These are phyloP conservation scores for Poeciliopsis paucimaculata DNA, from an alignment of 2,797 vertebrate genomes.

Conservation along the genomic window DNA sequence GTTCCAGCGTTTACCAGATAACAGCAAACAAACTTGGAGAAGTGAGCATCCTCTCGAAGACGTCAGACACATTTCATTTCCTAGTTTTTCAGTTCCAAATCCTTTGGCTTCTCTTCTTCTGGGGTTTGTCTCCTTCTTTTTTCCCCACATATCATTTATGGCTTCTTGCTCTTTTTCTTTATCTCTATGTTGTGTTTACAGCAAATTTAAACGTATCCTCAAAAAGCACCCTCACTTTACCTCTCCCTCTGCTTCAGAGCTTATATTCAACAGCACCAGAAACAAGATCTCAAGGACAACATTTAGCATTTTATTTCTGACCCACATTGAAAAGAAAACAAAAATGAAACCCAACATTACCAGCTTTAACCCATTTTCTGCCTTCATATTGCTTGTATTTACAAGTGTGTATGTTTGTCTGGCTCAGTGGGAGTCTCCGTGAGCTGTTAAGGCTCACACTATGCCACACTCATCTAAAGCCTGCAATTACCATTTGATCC, in stretches of 20 bases:
- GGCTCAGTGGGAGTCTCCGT: constrained; percentile 5
- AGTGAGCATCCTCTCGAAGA: constrained; percentile 2
- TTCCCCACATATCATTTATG: neutral
- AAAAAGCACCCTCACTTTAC: constrained; percentile 22
- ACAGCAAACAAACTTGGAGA: constrained; percentile 40
- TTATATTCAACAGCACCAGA: constrained; percentile 58
- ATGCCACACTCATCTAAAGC: constrained; percentile 31
- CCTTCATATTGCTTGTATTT: constrained; percentile 14
- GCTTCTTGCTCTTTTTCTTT: neutral
- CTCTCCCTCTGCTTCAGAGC: constrained; percentile 39
- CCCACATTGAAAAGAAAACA: constrained; percentile 34
- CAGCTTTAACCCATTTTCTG: constrained; percentile 28
- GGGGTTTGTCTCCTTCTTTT: neutral
- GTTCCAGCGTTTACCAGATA: constrained; percentile 43
- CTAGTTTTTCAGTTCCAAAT: constrained; percentile 6
- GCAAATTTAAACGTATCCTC: constrained; percentile 24
- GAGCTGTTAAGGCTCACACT: constrained; percentile 29
- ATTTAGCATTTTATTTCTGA: constrained; percentile 55
- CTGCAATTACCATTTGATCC: constrained; percentile 58
- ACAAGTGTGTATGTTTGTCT: constrained; percentile 19
- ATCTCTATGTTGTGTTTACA: constrained; percentile 17
- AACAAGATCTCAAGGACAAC: constrained; percentile 40
- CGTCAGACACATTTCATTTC: neutral
- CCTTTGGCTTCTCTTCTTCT: constrained; percentile 14
- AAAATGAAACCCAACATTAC: constrained; percentile 34